Base-by-base conservation (phyloP, 2,797 vertebrate species). In the Aldrovandia affinis region DNA sequence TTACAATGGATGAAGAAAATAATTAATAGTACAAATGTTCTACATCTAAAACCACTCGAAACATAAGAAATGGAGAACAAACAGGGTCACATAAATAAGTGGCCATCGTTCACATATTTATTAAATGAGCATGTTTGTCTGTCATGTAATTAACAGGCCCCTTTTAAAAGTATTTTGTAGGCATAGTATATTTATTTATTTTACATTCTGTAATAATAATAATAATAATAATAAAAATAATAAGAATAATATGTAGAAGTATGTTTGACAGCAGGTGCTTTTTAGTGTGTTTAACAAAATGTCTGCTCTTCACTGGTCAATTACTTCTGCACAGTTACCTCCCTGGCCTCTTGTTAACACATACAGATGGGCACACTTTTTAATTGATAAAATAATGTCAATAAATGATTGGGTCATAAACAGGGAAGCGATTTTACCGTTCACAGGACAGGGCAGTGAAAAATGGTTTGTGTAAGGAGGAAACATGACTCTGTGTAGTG, bases 391-490 rank as follows among this genome's bases (percentile, higher is more conserved):
- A 59, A 78, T 78, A 33, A 78, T 59, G 0, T 33, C 25, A 59
- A 47, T 75, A 42, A 78, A 44, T 22, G 42, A 57, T 47, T 57
- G 55, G 22, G 65, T 70, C 18, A 39, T 12, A 28, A 54, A 55
- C 25, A 25, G 47, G 33, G 8, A 30, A 80, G 1, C 52, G 77
- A 47, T 52, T 36, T 57, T 33, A 36, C 47, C 61, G 59, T 7
- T 70, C 12, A 57, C 14, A 14, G 18, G 36, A 70, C 42, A 80
- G 44, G 47, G 28, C 39, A 54, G 50, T 80, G 10, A 61, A n/a
- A 50, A 61, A 20, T 84, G n/a, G n/a, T 68, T 84, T 36, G 44
- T 89, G 20, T 15, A 50, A 78, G 82, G 77, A 83, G 83, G 33
- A 82, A 86, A 85, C 82, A 65, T 83, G n/a, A 30, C 77, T 0